Percentiles rank a stretch among this genome's conserved stretches.
Evolutionary conservation across 2,113 vertebrate species (phyloP).

Genomic region (Phalacrocorax carbo): DNA sequence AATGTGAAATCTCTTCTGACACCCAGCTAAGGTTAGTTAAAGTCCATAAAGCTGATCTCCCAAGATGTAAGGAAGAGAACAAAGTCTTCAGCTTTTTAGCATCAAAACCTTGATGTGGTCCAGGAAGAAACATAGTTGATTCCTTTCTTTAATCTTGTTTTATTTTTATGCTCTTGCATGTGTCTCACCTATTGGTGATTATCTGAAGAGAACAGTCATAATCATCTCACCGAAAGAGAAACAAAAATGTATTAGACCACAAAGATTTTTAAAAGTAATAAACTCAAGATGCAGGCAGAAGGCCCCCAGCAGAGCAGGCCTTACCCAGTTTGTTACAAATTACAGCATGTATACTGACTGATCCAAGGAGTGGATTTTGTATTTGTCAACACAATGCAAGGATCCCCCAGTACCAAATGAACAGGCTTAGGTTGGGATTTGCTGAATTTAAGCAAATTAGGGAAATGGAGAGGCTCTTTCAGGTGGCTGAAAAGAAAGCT

Average conservation of each 20-base stretch:
- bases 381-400: not conserved
- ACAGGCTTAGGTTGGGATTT: not conserved
- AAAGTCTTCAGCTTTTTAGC: not conserved
- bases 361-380: not conserved
- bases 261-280: not conserved
- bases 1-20: not conserved
- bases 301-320: not conserved
- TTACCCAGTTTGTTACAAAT: not conserved
- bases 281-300: not conserved
- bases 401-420: not conserved
- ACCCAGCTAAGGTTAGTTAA: not conserved
- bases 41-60: not conserved
- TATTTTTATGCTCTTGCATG: not conserved
- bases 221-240: not conserved
- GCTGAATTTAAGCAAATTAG: not conserved
- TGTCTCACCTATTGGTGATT: not conserved
- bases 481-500: not conserved
- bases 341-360: not conserved
- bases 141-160: not conserved
- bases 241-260: not conserved
- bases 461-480: fast-evolving
- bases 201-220: not conserved
- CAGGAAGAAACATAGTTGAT: not conserved
- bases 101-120: not conserved
- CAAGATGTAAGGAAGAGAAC: not conserved